Evolutionary conservation across 2,888 invertebrate genomes (phyloP).

Genomic region (Malthinus flaveolus): DNA sequence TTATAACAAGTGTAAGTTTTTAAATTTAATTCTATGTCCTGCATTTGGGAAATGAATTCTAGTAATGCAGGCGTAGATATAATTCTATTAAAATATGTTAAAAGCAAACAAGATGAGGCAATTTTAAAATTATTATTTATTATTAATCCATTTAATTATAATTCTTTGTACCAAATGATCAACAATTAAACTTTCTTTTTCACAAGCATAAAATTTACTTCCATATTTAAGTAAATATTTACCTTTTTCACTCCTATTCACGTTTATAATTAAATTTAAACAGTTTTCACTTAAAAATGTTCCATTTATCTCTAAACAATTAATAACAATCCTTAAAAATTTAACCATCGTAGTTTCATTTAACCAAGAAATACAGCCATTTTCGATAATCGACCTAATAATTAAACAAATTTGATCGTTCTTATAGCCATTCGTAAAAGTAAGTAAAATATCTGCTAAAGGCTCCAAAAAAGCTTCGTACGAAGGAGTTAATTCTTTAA

Average conservation of each 20-base stretch:
- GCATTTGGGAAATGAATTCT: background rate
- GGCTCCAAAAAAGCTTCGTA: constrained; percentile 9
- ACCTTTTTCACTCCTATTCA: constrained; percentile 46
- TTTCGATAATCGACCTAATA: constrained; percentile 24
- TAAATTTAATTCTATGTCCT: no score
- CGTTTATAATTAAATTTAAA: constrained; percentile 37
- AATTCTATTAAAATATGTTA: no score
- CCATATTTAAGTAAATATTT: constrained; percentile 48
- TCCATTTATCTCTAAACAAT: constrained; percentile 12
- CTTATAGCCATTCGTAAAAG: constrained; percentile 2
- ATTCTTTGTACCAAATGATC: background rate
- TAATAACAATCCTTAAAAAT: constrained; percentile 33
- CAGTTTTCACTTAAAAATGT: constrained; percentile 23
- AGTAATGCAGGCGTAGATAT: background rate
- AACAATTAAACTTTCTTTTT: background rate
- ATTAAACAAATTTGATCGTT: constrained; percentile 18
- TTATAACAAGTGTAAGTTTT: no score
- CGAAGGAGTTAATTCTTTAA: constrained; percentile 29
- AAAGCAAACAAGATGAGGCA: no score
- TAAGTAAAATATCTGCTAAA: constrained; percentile 18
- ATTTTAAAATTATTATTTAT: constrained; percentile 3
- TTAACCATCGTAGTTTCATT: constrained; percentile 8
- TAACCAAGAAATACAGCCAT: constrained; percentile 7
- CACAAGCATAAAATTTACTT: constrained; percentile 38
- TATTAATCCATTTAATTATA: constrained; percentile 13